Base-by-base conservation (phyloP, 2,113 vertebrate species). In the Gallinago media region DNA sequence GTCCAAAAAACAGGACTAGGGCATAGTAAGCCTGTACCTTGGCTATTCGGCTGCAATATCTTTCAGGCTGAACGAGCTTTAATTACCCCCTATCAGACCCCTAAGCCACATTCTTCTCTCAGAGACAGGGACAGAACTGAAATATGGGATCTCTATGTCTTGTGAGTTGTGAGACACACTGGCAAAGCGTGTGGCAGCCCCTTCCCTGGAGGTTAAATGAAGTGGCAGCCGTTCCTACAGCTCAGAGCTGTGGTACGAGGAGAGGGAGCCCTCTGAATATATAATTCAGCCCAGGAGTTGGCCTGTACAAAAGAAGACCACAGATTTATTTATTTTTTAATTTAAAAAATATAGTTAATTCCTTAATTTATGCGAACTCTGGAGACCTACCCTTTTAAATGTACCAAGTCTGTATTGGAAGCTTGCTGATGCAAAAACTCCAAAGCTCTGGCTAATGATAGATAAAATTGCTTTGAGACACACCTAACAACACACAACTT, bases 11-110 rank as follows among this genome's bases (percentile, higher is more conserved):
- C 82, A 77, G 82, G 38, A 90, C 78, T 42, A 46, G 10, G 59
- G 71, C 62, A 74, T 11, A 79, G 93, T 85, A 93, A 94, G 32
- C 50, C 82, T 76, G 32, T 85, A 85, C 70, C 75, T 80, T 88
- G 72, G 38, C 89, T 55, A 73, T 68, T 92, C 50, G 85, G 46
- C 71, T 86, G 54, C 63, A 84, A 55, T 0, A 1, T 63, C 85
- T 88, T 88, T 85, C 74, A 80, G 92, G 75, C 67, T 90, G 78
- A 76, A 88, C 66, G 50, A 89, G 75, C 31, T 96, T 96, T 89
- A 87, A 85, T 94, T 95, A 89, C 44, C n/a, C 36, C 27, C 49
- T 88, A 75, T 79, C 87, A 94, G 36, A 85, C 61, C 54, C 49
- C 74, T 40, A 94, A 81, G 44, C 54, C 54, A 92, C 73, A 76